A percentile compares a stretch with the other conserved stretches of the same genome.
These are phyloP conservation scores for Asbolus verrucosus DNA, from an alignment of 1,140 invertebrate genomes.

Conservation along the genomic window DNA sequence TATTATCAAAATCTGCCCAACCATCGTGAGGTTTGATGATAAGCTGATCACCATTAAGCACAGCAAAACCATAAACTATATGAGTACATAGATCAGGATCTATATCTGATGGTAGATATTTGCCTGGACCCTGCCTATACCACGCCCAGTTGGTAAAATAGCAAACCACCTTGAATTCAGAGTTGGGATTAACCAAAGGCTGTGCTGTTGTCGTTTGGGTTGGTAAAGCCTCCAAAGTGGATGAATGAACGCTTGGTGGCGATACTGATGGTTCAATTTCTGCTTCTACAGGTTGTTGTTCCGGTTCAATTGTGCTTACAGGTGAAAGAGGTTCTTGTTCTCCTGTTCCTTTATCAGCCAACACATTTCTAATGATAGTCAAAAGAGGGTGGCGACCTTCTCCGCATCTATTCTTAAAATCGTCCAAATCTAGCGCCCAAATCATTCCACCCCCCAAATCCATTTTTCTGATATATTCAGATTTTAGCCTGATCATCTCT, in stretches of 20 bases:
- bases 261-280: slow-evolving; percentile 43
- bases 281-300: slow-evolving; percentile 48
- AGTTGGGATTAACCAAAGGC: slow-evolving; percentile 56
- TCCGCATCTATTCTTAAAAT: slow-evolving; percentile 81
- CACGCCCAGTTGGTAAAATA: slow-evolving; percentile 81
- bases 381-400: slow-evolving; percentile 82
- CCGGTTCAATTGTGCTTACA: neutral
- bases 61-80: slow-evolving; percentile 80
- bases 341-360: slow-evolving; percentile 67
- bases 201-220: slow-evolving; percentile 37
- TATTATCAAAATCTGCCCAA: slow-evolving; percentile 77
- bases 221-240: slow-evolving; percentile 17
- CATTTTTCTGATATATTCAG: slow-evolving; percentile 79
- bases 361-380: slow-evolving; percentile 75
- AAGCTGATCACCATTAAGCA: slow-evolving; percentile 71
- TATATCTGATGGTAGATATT: slow-evolving; percentile 75
- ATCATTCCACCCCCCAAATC: slow-evolving; percentile 89
- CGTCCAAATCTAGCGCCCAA: slow-evolving; percentile 91
- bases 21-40: slow-evolving; percentile 76
- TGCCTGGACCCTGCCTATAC: slow-evolving; percentile 73
- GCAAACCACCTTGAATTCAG: slow-evolving; percentile 74
- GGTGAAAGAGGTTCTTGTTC: slow-evolving; percentile 44
- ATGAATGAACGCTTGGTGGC: slow-evolving; percentile 32
- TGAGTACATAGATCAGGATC: slow-evolving; percentile 79
- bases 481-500: slow-evolving; percentile 82